phyloP scores from a whole-genome alignment of 2,113 vertebrate species.

The Struthidea cinerea region DNA sequence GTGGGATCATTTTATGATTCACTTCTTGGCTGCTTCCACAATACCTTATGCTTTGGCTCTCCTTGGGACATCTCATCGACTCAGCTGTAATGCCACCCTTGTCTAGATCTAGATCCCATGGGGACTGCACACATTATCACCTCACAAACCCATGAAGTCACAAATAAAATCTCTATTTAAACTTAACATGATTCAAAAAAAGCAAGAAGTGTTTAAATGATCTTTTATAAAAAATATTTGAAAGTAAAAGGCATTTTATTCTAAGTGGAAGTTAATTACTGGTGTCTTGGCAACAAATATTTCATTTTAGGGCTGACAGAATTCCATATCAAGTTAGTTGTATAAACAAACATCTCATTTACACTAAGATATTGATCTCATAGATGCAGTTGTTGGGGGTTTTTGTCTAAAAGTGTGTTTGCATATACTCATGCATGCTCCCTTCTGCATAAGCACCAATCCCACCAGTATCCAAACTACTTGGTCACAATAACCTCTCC shows the following conservation, averaged over 20 bases:
- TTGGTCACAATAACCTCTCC: background rate
- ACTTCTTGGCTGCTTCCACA: background rate
- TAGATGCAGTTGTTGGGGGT: background rate
- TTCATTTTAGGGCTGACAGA: background rate
- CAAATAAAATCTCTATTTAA: background rate
- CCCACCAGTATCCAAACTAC: background rate
- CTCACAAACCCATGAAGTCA: background rate
- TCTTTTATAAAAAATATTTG: fast-evolving
- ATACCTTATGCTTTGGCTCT: background rate
- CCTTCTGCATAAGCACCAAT: background rate
- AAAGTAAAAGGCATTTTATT: background rate
- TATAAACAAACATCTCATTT: background rate
- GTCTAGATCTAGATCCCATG: background rate
- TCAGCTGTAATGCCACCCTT: background rate
- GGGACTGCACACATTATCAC: background rate
- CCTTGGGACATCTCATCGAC: background rate
- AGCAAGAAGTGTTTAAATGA: background rate
- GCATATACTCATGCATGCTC: fast-evolving
- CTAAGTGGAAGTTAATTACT: background rate
- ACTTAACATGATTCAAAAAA: background rate
- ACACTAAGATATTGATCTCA: background rate
- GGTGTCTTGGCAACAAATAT: background rate
- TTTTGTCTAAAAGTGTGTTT: background rate
- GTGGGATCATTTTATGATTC: background rate
- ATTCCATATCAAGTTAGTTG: background rate